Evolutionary conservation across 1,140 invertebrate species (phyloP).

Genomic region (Scaptodrosophila lebanonensis): DNA sequence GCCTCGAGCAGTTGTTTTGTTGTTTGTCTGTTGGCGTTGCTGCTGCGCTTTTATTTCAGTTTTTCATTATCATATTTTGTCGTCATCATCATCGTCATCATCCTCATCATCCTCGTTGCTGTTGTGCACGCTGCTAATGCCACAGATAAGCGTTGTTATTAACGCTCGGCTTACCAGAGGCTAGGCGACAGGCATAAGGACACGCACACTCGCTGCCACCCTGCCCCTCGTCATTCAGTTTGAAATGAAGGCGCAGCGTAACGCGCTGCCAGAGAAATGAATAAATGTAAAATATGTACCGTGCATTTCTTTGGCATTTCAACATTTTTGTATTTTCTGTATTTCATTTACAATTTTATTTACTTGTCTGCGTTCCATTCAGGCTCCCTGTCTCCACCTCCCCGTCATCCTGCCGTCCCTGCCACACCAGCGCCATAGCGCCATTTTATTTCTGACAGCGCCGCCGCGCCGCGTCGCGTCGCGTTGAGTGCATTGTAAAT

Average conservation of each 20-base stretch:
- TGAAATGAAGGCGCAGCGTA: neutral
- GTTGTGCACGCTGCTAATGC: slow-evolving; percentile 63
- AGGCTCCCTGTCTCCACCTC: slow-evolving; percentile 37
- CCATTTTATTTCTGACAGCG: slow-evolving; percentile 5
- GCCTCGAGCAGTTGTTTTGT: slow-evolving; percentile 41
- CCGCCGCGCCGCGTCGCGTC: slow-evolving; percentile 18
- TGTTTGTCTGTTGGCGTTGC: slow-evolving; percentile 55
- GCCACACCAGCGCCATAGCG: too few species aligned
- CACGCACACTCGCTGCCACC: slow-evolving; percentile 7
- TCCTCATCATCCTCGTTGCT: slow-evolving; percentile 10
- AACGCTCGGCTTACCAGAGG: slow-evolving; percentile 73
- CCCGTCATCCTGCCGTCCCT: neutral
- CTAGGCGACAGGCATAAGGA: slow-evolving; percentile 43
- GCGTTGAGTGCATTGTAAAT: slow-evolving; percentile 70
- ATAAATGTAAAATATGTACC: slow-evolving; percentile 74
- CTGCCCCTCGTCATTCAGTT: slow-evolving; percentile 25
- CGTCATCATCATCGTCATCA: slow-evolving; percentile 1
- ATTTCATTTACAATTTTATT: slow-evolving; percentile 72
- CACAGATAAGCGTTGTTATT: slow-evolving; percentile 75
- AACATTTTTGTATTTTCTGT: slow-evolving; percentile 47
- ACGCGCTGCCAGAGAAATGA: slow-evolving; percentile 48
- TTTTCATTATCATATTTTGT: slow-evolving; percentile 70
- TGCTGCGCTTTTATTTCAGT: slow-evolving; percentile 73
- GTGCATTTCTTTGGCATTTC: slow-evolving; percentile 74
- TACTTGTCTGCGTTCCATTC: slow-evolving; percentile 59